These are phyloP conservation scores for Caenorhabditis elegans DNA, from an alignment of 1,140 invertebrate genomes.

Conservation along the genomic window WBcel235 BX284606.5:847501-848000, in stretches of 20 bases:
- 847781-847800: slow-evolving; percentile 28
- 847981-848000: slow-evolving; percentile 28
- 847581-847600: too few species aligned
- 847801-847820: slow-evolving; percentile 32
- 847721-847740: slow-evolving; percentile 19
- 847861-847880: slow-evolving; percentile 18
- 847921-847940: slow-evolving; percentile 38
- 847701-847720: background rate
- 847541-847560: too few species aligned
- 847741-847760: background rate
- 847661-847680: too few species aligned
- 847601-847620: too few species aligned
- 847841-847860: slow-evolving; percentile 37
- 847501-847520: too few species aligned
- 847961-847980: slow-evolving; percentile 39
- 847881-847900: slow-evolving; percentile 36
- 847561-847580: too few species aligned
- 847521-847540: too few species aligned
- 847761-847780: background rate
- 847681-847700: too few species aligned
- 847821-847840: slow-evolving; percentile 41
- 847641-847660: too few species aligned
- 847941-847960: slow-evolving; percentile 43
- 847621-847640: too few species aligned
- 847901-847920: slow-evolving; percentile 15